Percentiles rank a stretch among this genome's conserved stretches.
Conservation (phyloP, 92 coral and sea anemone genomes). For the Bergia sp. region DNA sequence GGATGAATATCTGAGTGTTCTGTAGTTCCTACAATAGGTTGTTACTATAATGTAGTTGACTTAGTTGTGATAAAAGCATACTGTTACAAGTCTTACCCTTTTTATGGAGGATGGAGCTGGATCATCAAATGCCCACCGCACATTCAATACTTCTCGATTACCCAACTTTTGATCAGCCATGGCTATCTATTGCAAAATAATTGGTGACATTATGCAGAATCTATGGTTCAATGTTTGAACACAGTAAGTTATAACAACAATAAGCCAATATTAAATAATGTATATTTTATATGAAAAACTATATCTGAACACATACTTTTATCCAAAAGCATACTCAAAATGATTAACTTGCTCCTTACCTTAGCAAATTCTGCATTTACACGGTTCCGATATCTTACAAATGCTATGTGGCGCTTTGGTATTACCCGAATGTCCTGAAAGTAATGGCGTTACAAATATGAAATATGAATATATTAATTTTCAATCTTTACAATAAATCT, state of each 20-base stretch:
- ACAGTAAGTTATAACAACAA: too few relatives aligned
- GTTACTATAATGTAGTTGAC: too few relatives aligned
- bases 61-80: neutral
- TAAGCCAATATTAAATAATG: too few relatives aligned
- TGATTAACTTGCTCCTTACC: constrained; percentile 53
- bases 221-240: too few relatives aligned
- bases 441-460: too few relatives aligned
- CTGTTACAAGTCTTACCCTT: constrained; percentile 54
- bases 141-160: constrained; percentile 82
- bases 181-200: constrained; percentile 68
- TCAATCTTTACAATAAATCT: too few relatives aligned
- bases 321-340: neutral
- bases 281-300: too few relatives aligned
- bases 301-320: too few relatives aligned
- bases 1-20: too few relatives aligned
- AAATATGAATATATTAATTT: too few relatives aligned
- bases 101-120: constrained; percentile 85
- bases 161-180: constrained; percentile 93
- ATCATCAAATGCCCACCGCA: constrained; percentile 98
- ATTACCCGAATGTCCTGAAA: constrained; percentile 89
- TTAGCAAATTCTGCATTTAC: constrained; percentile 96
- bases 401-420: constrained; percentile 88
- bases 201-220: too few relatives aligned
- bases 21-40: too few relatives aligned
- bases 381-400: constrained; percentile 92